These are phyloP conservation scores for Elaphurus davidianus DNA, from an alignment of 2,113 vertebrate genomes.

Conservation along the genomic window DNA sequence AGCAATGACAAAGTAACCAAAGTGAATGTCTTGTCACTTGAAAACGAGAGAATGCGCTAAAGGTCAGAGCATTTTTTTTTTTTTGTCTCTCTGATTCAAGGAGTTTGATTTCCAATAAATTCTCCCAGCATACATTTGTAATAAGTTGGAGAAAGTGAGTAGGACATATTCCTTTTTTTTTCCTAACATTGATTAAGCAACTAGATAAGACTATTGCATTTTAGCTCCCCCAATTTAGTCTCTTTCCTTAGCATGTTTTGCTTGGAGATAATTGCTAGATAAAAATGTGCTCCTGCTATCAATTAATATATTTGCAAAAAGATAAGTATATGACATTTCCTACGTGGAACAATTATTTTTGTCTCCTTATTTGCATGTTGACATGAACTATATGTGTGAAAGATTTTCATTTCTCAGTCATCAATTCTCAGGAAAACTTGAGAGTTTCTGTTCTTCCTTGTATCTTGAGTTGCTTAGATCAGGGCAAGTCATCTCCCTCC, in stretches of 20 bases:
- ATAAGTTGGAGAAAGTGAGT: not conserved
- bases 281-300: not conserved
- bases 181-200: not conserved
- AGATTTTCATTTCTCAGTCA: not conserved
- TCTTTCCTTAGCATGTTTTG: not conserved
- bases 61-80: not conserved
- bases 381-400: not conserved
- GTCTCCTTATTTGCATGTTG: not conserved
- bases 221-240: not conserved
- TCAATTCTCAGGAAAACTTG: not conserved
- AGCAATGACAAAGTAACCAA: not conserved
- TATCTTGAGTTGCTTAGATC: not conserved
- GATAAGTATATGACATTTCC: not conserved
- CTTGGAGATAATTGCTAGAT: not conserved
- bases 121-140: not conserved
- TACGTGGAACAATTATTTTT: not conserved
- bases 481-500: not conserved
- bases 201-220: not conserved
- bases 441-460: not conserved
- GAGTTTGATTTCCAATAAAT: constrained; percentile 28
- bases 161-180: not conserved
- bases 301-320: not conserved
- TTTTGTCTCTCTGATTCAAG: not conserved
- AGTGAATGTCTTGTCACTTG: not conserved
- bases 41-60: constrained; percentile 11